Evolutionary conservation across 2,888 invertebrate species (phyloP), one percentile per base, ranked within the genome.

Genomic region (Acholoe squamosa): DNA sequence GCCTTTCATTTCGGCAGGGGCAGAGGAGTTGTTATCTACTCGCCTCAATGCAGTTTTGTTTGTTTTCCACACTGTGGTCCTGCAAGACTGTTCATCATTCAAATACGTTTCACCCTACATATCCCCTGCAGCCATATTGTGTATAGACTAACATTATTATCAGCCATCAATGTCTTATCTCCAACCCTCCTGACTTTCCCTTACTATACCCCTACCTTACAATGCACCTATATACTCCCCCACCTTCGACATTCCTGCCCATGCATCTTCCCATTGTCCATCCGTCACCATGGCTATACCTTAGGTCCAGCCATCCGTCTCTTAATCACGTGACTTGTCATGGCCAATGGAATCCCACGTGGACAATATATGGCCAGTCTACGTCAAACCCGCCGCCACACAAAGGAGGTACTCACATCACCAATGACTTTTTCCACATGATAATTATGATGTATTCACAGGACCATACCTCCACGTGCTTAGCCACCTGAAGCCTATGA

Each of bases 261-360:
- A 80, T 80, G 33, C 80, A 80, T 80, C 43, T 80, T 43, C 43
- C 43, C 80, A 12, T 43, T 80, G 43, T 80, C 80, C 80, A 80
- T 80, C 80, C 80, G 43, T 80, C 80, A 80, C 43, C 34, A 43
- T 43, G 14, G 43, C 80, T 80, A 80, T 80, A 80, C 34, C 80
- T 14, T 43, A 33, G 80, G 43, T 43, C 43, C 80, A 33, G 80
- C 43, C 43, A 80, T 80, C 80, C 80, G 80, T 80, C 80, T 43
- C 80, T 80, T 80, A 80, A 80, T 43, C 33, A 80, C 80, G 80
- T 80, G 43, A 80, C 80, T 43, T 43, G 80, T 80, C 80, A 80
- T 31, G 80, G 80, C 80, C 80, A 80, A 80, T 80, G 80, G 80
- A 43, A 80, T 80, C 80, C 34, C 80, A 80, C 80, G 80, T 43